Conservation (phyloP, 2,797 vertebrate species). For the Poeciliopsis turneri region DNA sequence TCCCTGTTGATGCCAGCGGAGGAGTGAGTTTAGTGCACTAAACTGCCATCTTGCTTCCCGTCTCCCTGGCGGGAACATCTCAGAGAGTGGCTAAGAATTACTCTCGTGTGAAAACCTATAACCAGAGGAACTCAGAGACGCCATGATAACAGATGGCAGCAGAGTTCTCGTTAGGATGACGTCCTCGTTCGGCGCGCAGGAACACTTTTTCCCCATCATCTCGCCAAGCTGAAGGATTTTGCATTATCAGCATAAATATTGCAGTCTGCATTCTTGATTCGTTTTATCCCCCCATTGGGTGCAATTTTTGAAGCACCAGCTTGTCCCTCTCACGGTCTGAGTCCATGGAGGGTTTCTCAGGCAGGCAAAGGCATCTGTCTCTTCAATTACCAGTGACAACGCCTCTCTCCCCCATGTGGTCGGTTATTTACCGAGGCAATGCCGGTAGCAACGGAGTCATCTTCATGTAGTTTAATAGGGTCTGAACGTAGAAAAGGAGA, state of each 20-base stretch:
- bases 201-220: slow-evolving; percentile 23
- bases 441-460: slow-evolving; percentile 5
- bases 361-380: slow-evolving; percentile 31
- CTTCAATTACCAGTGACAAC: slow-evolving; percentile 37
- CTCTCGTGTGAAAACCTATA: slow-evolving; percentile 9
- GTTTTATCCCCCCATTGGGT: slow-evolving; percentile 15
- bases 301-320: slow-evolving; percentile 14
- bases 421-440: slow-evolving; percentile 17
- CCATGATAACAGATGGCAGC: slow-evolving; percentile 42
- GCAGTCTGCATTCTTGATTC: slow-evolving; percentile 21
- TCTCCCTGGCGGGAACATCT: slow-evolving; percentile 16
- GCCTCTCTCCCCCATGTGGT: neutral
- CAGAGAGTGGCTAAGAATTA: slow-evolving; percentile 17
- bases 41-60: slow-evolving; percentile 8
- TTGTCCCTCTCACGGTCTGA: slow-evolving; percentile 21
- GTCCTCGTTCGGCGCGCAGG: slow-evolving; percentile 30
- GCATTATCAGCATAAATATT: slow-evolving; percentile 49
- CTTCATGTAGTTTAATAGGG: neutral
- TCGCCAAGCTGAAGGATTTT: slow-evolving; percentile 14
- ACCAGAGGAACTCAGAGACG: slow-evolving; percentile 23
- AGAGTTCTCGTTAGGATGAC: slow-evolving; percentile 18
- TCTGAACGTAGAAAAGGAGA: slow-evolving; percentile 11
- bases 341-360: slow-evolving; percentile 32
- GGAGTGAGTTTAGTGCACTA: slow-evolving; percentile 2
- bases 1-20: neutral